These are phyloP conservation scores for Gulo gulo DNA, from an alignment of 2,113 vertebrate species.

Conservation along the genomic window DNA sequence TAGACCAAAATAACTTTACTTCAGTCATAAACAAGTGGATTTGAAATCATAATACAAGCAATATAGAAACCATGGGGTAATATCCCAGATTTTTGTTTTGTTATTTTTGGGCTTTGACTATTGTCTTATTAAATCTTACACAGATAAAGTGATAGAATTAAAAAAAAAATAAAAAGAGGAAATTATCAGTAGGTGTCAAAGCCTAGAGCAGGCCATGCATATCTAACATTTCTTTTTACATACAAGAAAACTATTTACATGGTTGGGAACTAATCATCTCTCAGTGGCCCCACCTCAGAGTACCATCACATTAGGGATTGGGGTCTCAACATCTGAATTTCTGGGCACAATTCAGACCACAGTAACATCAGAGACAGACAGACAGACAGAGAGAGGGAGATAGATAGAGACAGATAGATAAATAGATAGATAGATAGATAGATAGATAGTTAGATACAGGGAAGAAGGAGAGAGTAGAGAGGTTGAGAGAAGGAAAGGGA, in stretches of 20 bases:
- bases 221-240: background rate
- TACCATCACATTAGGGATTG: background rate
- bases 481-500: background rate
- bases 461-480: background rate
- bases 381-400: background rate
- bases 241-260: background rate
- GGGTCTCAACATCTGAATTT: background rate
- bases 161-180: background rate
- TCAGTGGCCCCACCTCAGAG: no score
- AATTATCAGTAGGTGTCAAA: background rate
- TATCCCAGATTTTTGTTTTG: background rate
- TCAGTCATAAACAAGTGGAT: background rate
- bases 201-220: background rate
- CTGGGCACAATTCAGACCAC: background rate
- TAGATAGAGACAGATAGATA: no score
- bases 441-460: no score
- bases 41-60: background rate
- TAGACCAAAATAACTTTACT: background rate
- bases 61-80: background rate
- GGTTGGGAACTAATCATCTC: background rate
- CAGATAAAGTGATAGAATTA: background rate
- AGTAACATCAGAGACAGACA: background rate
- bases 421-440: no score
- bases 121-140: background rate
- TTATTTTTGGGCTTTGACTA: background rate